phyloP scores from a whole-genome alignment of 2,797 vertebrate genomes.

The Brachyrhaphis roseni region DNA sequence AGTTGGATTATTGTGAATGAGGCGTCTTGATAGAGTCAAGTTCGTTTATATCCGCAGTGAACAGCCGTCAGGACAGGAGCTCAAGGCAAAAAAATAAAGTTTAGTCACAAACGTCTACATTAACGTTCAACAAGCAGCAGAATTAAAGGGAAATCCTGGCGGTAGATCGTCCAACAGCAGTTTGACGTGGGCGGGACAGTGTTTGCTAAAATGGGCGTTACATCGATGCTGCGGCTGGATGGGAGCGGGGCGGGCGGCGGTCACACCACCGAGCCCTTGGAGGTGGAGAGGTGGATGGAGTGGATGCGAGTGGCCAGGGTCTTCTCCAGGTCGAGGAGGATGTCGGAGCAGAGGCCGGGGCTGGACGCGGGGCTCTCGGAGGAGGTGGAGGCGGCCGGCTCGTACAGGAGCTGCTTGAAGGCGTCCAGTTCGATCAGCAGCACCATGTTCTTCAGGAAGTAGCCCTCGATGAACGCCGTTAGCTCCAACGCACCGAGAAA shows the following conservation, averaged over 20 bases:
- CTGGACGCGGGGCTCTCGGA: conserved; percentile 85
- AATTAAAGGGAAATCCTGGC: conserved; percentile 67
- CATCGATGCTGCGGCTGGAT: conserved; percentile 53
- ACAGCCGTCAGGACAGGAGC: conserved; percentile 23
- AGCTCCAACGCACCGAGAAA: conserved; percentile 94
- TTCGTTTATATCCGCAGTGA: conserved; percentile 19
- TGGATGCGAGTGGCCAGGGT: conserved; percentile 95
- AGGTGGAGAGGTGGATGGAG: conserved; percentile 97
- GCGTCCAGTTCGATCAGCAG: conserved; percentile 94
- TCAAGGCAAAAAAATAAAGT: conserved; percentile 12
- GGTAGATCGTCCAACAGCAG: conserved; percentile 29
- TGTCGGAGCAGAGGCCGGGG: conserved; percentile 84
- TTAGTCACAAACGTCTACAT: conserved; percentile 20
- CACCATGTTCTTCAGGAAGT: conserved; percentile 99
- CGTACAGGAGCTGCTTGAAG: conserved; percentile 96
- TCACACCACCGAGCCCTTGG: conserved; percentile 98
- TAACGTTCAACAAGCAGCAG: conserved; percentile 20
- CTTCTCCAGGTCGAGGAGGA: conserved; percentile 95
- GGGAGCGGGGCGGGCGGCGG: conserved; percentile 13
- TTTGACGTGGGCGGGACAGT: conserved; percentile 13
- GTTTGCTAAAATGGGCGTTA: conserved; percentile 31
- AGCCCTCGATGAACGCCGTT: conserved; percentile 95
- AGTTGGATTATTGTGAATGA: conserved; percentile 39
- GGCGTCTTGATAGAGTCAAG: conserved; percentile 26
- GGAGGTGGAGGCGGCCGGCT: conserved; percentile 79